These are phyloP conservation scores for Smithornis capensis DNA, from an alignment of 2,113 vertebrate species.

Conservation along the genomic window DNA sequence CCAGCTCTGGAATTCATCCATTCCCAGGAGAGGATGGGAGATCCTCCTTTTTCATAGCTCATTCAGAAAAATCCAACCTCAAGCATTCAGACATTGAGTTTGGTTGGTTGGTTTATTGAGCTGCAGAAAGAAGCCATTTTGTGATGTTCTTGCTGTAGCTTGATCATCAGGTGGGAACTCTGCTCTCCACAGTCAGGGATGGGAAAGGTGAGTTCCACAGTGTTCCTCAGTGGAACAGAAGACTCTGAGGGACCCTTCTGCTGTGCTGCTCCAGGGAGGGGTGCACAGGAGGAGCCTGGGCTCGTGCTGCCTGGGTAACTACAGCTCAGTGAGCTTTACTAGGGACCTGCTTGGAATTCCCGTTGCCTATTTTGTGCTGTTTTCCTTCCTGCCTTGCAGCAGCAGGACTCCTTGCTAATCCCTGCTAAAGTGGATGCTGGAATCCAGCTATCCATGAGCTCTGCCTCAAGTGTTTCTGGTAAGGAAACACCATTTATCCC, in stretches of 20 bases:
- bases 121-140: not conserved
- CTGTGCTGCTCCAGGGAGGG: not conserved
- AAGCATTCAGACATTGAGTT: not conserved
- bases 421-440: not conserved
- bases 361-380: not conserved
- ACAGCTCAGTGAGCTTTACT: not conserved
- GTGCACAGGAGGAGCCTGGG: not conserved
- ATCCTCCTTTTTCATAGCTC: not conserved
- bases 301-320: not conserved
- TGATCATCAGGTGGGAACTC: accelerated
- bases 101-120: not conserved
- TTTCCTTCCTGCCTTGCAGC: not conserved
- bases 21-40: not conserved
- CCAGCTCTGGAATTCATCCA: accelerated
- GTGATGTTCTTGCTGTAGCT: not conserved
- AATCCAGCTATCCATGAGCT: not conserved
- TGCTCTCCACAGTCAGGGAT: not conserved
- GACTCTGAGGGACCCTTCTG: not conserved
- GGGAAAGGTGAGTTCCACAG: not conserved
- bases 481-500: not conserved
- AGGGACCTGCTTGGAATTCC: not conserved
- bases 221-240: not conserved
- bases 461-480: not conserved
- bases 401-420: not conserved
- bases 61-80: not conserved